These are phyloP conservation scores for Drosophila melanosoma DNA, from an alignment of 2,888 invertebrate species.

Conservation along the genomic window DNA sequence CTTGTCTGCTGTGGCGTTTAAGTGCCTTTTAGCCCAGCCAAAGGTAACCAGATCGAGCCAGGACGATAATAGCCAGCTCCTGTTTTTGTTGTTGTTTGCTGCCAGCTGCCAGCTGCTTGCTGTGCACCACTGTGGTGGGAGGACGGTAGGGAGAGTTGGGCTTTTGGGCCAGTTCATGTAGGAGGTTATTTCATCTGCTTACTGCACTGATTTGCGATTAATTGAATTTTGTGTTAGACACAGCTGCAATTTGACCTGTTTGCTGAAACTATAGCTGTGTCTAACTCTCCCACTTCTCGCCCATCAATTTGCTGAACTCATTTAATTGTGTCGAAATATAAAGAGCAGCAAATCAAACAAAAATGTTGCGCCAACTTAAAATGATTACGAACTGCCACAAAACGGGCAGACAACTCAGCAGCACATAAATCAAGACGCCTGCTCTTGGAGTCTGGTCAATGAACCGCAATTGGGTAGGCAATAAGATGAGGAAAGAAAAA, in stretches of 20 bases:
- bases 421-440: conserved; percentile 68
- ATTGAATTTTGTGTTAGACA: conserved; percentile 74
- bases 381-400: conserved; percentile 43
- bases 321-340: conserved; percentile 58
- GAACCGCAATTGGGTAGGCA: conserved; percentile 56
- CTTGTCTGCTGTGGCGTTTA: conserved; percentile 49
- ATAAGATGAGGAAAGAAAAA: conserved; percentile 10
- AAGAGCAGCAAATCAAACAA: conserved; percentile 30
- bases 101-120: conserved; percentile 32
- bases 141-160: not conserved
- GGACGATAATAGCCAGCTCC: conserved; percentile 33
- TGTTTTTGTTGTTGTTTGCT: conserved; percentile 43
- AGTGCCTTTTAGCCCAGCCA: conserved; percentile 51
- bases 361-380: conserved; percentile 64
- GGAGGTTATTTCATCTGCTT: conserved; percentile 55
- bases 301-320: conserved; percentile 43
- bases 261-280: conserved; percentile 3
- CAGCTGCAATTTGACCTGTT: conserved; percentile 31
- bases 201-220: conserved; percentile 75
- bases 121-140: not conserved
- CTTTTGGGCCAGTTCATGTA: conserved; percentile 1
- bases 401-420: conserved; percentile 30
- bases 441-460: conserved; percentile 60
- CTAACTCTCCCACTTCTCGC: conserved; percentile 13
- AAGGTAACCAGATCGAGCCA: conserved; percentile 40